Percentiles rank a stretch among this genome's conserved stretches.
These are phyloP conservation scores for Physocephala rufipes DNA, from an alignment of 2,888 invertebrate genomes.

Conservation along the genomic window DNA sequence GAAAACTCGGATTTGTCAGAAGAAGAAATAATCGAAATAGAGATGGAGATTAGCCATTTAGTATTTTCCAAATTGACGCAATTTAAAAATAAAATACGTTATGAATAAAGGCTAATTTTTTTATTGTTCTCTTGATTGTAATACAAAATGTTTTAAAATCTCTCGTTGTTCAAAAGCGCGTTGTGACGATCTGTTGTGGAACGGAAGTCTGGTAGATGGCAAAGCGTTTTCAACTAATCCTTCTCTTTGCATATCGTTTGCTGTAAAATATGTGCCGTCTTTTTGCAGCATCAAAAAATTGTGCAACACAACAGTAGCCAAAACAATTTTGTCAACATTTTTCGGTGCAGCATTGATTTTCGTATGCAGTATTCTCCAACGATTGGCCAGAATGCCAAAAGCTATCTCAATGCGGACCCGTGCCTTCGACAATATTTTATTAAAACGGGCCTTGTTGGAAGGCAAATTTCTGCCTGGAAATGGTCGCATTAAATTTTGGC, in stretches of 20 bases:
- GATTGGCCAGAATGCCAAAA: constrained; percentile 3
- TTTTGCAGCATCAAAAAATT: background rate
- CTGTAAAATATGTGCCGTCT: background rate
- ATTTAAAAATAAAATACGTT: no score
- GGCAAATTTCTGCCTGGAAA: constrained; percentile 18
- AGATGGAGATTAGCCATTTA: no score
- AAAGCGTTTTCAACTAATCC: background rate
- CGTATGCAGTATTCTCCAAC: background rate
- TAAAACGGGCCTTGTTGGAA: background rate
- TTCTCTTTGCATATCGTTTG: background rate
- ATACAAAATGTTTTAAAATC: background rate
- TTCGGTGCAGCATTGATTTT: background rate
- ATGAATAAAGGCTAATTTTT: no score
- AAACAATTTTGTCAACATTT: constrained; percentile 9
- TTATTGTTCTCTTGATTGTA: no score
- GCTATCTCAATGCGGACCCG: background rate
- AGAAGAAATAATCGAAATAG: no score
- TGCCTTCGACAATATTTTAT: constrained; percentile 13
- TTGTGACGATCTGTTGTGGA: no score
- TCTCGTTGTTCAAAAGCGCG: background rate
- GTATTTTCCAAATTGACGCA: no score
- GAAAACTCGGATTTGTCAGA: background rate
- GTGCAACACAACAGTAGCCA: constrained; percentile 1
- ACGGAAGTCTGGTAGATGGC: constrained; percentile 9
- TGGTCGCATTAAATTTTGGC: constrained; percentile 22